Percentiles rank a stretch among this genome's conserved stretches.
Conservation (phyloP, 2,797 vertebrate genomes). For the Acipenser ruthenus region DNA sequence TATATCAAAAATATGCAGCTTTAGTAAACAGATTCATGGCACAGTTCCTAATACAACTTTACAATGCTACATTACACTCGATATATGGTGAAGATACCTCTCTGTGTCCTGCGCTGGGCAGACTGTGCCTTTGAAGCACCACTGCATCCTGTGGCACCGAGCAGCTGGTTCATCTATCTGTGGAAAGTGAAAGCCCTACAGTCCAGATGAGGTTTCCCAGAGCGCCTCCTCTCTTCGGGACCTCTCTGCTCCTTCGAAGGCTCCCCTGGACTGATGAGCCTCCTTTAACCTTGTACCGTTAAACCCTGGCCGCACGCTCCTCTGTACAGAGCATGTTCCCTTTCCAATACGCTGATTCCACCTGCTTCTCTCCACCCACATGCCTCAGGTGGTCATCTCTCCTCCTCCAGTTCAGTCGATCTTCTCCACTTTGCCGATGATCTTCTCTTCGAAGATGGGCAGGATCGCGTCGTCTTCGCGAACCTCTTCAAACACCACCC, state of each 20-base stretch:
- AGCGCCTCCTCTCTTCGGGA: not conserved
- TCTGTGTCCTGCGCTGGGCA: slow-evolving; percentile 25
- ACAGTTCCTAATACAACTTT: slow-evolving; percentile 68
- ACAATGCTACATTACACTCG: slow-evolving; percentile 76
- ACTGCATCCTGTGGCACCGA: slow-evolving; percentile 24
- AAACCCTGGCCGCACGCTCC: not conserved
- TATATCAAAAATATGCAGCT: slow-evolving; percentile 89
- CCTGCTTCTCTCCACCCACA: slow-evolving; percentile 16
- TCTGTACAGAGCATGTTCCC: not conserved
- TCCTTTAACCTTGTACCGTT: slow-evolving; percentile 14
- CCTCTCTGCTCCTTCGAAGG: slow-evolving; percentile 17
- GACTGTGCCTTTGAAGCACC: slow-evolving; percentile 26
- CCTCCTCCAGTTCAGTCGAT: slow-evolving; percentile 64
- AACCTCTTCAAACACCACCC: slow-evolving; percentile 94
- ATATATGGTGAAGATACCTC: slow-evolving; percentile 35
- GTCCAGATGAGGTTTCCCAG: slow-evolving; percentile 26
- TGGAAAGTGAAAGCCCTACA: slow-evolving; percentile 34
- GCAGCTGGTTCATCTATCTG: slow-evolving; percentile 30
- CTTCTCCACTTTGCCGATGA: slow-evolving; percentile 94
- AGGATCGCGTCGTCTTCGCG: slow-evolving; percentile 81
- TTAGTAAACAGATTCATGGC: slow-evolving; percentile 76
- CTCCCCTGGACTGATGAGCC: slow-evolving; percentile 25
- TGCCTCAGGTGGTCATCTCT: not conserved
- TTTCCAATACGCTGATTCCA: slow-evolving; percentile 14
- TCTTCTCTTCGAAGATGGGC: slow-evolving; percentile 94